These are phyloP conservation scores for Mastomys natalensis DNA, from an alignment of 2,113 vertebrate species.

Conservation along the genomic window DNA sequence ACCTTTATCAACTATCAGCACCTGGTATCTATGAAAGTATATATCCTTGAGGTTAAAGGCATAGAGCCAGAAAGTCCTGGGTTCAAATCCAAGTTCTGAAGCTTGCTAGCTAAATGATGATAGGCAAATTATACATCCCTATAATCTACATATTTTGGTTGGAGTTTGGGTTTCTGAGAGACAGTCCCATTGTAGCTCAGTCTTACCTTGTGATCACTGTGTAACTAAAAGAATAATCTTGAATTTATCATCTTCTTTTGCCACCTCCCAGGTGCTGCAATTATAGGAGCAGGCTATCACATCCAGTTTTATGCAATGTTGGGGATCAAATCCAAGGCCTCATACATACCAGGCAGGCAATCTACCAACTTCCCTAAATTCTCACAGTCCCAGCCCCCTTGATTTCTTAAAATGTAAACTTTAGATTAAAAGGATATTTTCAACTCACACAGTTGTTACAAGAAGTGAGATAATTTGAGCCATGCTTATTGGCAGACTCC, in stretches of 20 bases:
- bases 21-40: background rate
- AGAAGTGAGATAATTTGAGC: constrained; percentile 3
- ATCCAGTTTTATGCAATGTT: background rate
- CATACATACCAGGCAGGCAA: background rate
- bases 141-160: background rate
- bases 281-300: background rate
- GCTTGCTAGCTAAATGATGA: background rate
- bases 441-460: background rate
- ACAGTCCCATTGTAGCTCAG: background rate
- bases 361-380: background rate
- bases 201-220: background rate
- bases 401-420: background rate
- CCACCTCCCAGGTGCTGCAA: background rate
- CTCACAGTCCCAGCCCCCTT: background rate
- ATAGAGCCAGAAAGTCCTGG: background rate
- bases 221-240: background rate
- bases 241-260: background rate
- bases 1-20: background rate
- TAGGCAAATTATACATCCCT: background rate
- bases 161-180: background rate
- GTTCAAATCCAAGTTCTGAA: background rate
- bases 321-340: background rate
- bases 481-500: background rate
- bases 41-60: background rate
- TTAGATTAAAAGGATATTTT: constrained; percentile 52